Evolutionary conservation across 2,797 vertebrate species (phyloP), one percentile per base, ranked within the genome.

Genomic region (Phyllotis vaccarum): DNA sequence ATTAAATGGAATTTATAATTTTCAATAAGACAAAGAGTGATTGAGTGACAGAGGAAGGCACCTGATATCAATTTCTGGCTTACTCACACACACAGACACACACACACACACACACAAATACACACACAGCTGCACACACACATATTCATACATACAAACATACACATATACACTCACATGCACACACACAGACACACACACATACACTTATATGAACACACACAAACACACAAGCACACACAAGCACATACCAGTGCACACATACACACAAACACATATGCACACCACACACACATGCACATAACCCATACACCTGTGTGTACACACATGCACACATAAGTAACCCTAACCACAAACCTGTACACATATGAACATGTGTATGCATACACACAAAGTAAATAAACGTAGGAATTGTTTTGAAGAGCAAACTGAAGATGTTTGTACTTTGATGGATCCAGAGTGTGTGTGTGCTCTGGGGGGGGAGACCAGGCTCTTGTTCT

Each of bases 381-480:
- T 12, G 9, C 21, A 86, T 27, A 54, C n/a, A 72, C 24, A 56
- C 46, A 29, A 95, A 79, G 89, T 46, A 81, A 62, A 62, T 89
- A 31, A 31, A 81, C 79, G n/a, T 87, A 49, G 89, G 75, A 94
- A 76, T 46, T 86, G 54, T 76, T 90, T 91, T 66, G 52, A 89
- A 88, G 83, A 74, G 56, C 91, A 85, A 80, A 82, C 16, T 76
- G 64, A 64, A 90, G 24, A 76, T 90, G 66, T 0, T 74, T 88
- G 66, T 66, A 49, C 64, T 92, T 60, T 58, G 72, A 85, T 43
- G 24, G 29, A 85, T 88, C 94, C 70, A 81, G 85, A 90, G 93
- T 88, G 68, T 85, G n/a, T n/a, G n/a, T n/a, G n/a, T n/a, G n/a
- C n/a, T n/a, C n/a, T n/a, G 17, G 94, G 43, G 37, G 62, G 72